Evolutionary conservation across 1,140 invertebrate species (phyloP), one percentile per base, ranked within the genome.

Genomic region (Nasonia longicornis): DNA sequence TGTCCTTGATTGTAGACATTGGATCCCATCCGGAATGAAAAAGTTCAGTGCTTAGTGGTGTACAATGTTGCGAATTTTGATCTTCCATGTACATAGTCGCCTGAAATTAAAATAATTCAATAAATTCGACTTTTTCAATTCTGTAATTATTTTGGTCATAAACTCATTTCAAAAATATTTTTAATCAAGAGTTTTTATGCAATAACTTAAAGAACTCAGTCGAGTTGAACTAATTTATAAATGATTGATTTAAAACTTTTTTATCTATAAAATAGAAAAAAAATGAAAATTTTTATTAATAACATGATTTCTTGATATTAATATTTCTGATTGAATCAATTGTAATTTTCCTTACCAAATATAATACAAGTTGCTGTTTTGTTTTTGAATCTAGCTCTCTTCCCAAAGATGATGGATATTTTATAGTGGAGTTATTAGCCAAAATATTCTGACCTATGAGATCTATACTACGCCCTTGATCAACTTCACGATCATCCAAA

Each of bases 41-140:
- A 84, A 94, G 92, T 79, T 93, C 91, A 7, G 89, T 84, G 2
- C 95, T 94, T 77, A 98, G 90, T 38, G 95, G 96, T 20, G 94
- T 94, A 91, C 97, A 98, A 90, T 99, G 97, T 12, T 95, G 95
- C 0, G 96, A 95, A 84, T 95, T 93, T 86, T 94, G 97, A 89
- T 99, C 96, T 81, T 94, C 93, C 93, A 98, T 94, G 90, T 98
- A 95, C 87, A 95, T 95, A 31, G 91, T 92, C 71, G 95, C 93
- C 94, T 96, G 85, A 83, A 92, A 92, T 38, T 22, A n/a, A 74
- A 75, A 80, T 76, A 35, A 76, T 16, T 45, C 73, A 52, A 35
- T 70, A 31, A 71, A 7, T 58, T 58, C 16, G 7, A 6, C 16
- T 48, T 58, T 20, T 58, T 58, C 16, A n/a, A 58, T 48, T 2